Conservation (phyloP, 2,113 vertebrate species). For the Prunella himalayana region DNA sequence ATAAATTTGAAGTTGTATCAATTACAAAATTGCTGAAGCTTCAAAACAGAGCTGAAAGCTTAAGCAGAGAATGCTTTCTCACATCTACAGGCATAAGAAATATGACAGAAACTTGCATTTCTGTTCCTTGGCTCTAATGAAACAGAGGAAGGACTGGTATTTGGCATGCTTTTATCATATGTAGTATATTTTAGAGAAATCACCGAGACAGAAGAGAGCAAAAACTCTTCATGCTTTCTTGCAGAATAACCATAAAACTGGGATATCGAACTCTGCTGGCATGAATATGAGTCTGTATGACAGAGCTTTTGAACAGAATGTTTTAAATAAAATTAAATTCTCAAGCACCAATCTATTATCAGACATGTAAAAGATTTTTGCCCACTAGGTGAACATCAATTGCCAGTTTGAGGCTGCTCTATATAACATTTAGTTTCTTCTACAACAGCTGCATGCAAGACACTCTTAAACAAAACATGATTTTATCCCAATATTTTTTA, state of each 20-base stretch:
- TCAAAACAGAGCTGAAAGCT: not conserved
- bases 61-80: not conserved
- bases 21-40: not conserved
- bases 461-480: not conserved
- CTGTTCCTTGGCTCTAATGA: not conserved
- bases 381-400: not conserved
- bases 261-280: accelerated
- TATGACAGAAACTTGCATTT: not conserved
- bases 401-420: not conserved
- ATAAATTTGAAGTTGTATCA: not conserved
- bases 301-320: not conserved
- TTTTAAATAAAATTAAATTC: not conserved
- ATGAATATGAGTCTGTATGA: not conserved
- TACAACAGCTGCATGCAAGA: not conserved
- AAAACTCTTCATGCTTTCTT: not conserved
- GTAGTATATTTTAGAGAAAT: not conserved
- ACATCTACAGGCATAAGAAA: not conserved
- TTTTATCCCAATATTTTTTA: not conserved
- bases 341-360: not conserved
- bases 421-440: not conserved
- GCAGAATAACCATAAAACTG: not conserved
- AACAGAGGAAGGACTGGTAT: not conserved
- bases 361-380: not conserved
- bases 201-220: not conserved
- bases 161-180: not conserved